Percentiles rank a stretch among this genome's conserved stretches.
These are phyloP conservation scores for Zaprionus davidi DNA, from an alignment of 1,140 invertebrate genomes.

Conservation along the genomic window DNA sequence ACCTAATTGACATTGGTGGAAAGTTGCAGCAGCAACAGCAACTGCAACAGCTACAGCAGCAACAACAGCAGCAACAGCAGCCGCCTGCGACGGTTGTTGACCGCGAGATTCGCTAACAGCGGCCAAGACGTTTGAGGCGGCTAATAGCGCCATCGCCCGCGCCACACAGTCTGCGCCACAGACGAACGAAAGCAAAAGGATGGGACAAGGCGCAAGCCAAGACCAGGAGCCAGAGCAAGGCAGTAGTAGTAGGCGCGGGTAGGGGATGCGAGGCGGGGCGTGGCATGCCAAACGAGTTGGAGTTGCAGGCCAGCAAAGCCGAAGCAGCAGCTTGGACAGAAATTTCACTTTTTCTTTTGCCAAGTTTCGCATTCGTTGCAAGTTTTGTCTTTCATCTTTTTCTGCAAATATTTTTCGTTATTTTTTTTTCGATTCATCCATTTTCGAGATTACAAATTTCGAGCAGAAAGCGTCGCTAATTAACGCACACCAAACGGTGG, in stretches of 20 bases:
- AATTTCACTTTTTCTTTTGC: conserved; percentile 75
- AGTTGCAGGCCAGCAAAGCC: conserved; percentile 22
- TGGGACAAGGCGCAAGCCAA: conserved; percentile 31
- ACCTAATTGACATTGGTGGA: conserved; percentile 76
- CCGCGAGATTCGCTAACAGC: conserved; percentile 48
- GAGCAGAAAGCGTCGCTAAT: conserved; percentile 62
- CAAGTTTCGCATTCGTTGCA: conserved; percentile 16
- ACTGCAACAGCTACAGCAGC: conserved; percentile 1
- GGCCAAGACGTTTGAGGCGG: conserved; percentile 29
- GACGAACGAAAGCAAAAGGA: conserved; percentile 74
- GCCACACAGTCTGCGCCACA: conserved; percentile 48
- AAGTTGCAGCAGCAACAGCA: conserved; percentile 57
- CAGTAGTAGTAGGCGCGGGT: no score
- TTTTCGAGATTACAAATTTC: conserved; percentile 20
- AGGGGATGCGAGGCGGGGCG: not conserved
- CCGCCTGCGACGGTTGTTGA: conserved; percentile 45
- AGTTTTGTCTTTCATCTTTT: conserved; percentile 32
- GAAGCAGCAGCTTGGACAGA: conserved; percentile 20
- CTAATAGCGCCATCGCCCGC: conserved; percentile 48
- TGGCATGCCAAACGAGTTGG: conserved; percentile 22
- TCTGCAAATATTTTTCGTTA: conserved; percentile 23
- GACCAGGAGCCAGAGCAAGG: not conserved
- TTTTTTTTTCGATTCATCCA: conserved; percentile 21
- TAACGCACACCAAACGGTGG: conserved; percentile 40
- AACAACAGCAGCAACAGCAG: conserved; percentile 16